These are phyloP conservation scores for Stichopus horrens DNA, from an alignment of 53 echinoderm and acorn worm genomes.

Conservation along the genomic window DNA sequence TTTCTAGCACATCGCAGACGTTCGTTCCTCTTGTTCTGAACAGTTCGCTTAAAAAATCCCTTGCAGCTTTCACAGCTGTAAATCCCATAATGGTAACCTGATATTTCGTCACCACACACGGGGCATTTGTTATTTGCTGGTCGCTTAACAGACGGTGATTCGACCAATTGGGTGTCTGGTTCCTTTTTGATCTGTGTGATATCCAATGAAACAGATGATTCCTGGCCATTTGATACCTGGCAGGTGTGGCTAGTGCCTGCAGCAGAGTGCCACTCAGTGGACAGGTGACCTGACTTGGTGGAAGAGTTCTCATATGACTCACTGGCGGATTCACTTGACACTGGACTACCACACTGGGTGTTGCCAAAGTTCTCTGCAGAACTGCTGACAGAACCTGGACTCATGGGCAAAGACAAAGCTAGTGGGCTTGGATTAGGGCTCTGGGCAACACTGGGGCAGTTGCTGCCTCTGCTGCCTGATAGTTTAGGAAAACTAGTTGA, in stretches of 20 bases:
- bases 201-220: background rate
- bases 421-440: background rate
- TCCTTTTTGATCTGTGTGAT: background rate
- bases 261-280: too few species aligned
- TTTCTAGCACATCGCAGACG: conserved; percentile 59
- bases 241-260: background rate
- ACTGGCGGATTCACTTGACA: background rate
- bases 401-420: background rate
- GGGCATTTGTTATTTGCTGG: conserved; percentile 81
- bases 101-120: conserved; percentile 71
- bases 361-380: background rate
- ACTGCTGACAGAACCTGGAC: conserved; percentile 17
- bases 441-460: background rate
- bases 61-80: conserved; percentile 94
- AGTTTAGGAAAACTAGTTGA: background rate
- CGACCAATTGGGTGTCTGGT: background rate
- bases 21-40: conserved; percentile 78
- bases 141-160: conserved; percentile 11
- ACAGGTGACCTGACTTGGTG: background rate
- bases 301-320: background rate
- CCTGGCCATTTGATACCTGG: background rate
- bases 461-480: background rate
- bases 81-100: conserved; percentile 95
- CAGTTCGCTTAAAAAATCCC: conserved; percentile 89
- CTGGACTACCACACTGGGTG: background rate